Evolutionary conservation across 2,888 invertebrate genomes (phyloP), one percentile per base, ranked within the genome.

Genomic region (Meiosimyza decipiens): DNA sequence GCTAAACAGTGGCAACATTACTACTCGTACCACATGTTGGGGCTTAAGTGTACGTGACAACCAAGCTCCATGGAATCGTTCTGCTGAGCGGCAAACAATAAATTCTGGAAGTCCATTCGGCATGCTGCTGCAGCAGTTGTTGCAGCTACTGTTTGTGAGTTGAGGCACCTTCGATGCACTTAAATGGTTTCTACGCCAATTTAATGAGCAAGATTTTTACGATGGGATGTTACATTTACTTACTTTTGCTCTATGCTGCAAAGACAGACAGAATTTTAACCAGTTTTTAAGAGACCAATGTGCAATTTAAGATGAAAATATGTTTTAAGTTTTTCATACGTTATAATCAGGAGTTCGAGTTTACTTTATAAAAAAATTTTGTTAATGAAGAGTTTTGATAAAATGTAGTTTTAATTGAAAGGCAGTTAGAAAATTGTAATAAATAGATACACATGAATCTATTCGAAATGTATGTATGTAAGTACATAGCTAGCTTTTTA

Each of bases 21-120:
- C 15, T 33, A 50, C 51, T n/a, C n/a, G 40, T 54, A 33, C 40
- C 9, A 9, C 40, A 40, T 40, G 59, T 59, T 59, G 16, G 5
- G 40, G 33, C 52, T 66, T 66, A 69, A 69, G 33, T 16, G 51
- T 47, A 69, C 69, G 69, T 69, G 69, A 60, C 69, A 57, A 55
- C 18, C 12, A 16, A 54, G 11, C 57, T 40, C 57, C 49, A 55
- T 22, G 16, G 11, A 62, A 62, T 12, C n/a, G 33, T 16, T n/a
- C 2, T 28, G 28, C 28, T 28, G 40, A 12, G 49, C 3, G 57
- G 16, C 18, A 18, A 22, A 13, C 57, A 2, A 18, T 54, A 54
- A 54, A 54, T 54, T 18, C 50, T 18, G 50, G 63, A 50, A 64
- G 63, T 50, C 50, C 6, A 50, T 12, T 49, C 49, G 28, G 28